phyloP scores from a whole-genome alignment of 2,888 invertebrate genomes.

The Agriopis marginaria region DNA sequence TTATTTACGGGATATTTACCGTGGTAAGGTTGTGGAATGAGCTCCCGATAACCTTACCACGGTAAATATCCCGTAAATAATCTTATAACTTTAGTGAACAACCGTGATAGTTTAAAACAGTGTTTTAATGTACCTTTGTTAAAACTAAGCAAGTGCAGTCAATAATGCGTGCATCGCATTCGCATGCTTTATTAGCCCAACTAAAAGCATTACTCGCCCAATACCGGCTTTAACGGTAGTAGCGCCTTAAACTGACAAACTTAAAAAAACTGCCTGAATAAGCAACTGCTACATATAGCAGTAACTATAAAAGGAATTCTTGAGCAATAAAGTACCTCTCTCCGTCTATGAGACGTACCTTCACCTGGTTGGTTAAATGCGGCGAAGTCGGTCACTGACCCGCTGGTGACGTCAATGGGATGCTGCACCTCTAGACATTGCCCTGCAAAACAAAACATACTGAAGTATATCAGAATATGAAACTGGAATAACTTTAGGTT shows the following conservation, averaged over 20 bases:
- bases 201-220: not conserved
- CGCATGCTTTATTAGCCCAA: not conserved
- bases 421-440: slow-evolving; percentile 55
- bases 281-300: not conserved
- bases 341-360: slow-evolving; percentile 40
- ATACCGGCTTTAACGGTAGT: not conserved
- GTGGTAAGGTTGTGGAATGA: too few relatives aligned
- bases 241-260: not conserved
- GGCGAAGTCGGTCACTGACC: slow-evolving; percentile 59
- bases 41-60: too few relatives aligned
- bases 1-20: too few relatives aligned
- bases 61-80: too few relatives aligned
- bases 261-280: not conserved
- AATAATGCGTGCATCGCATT: not conserved
- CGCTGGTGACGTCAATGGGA: slow-evolving; percentile 65
- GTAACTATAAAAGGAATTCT: slow-evolving; percentile 30
- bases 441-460: slow-evolving; percentile 42
- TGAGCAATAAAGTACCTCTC: slow-evolving; percentile 36
- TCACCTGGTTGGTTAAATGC: slow-evolving; percentile 51
- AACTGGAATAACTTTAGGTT: slow-evolving; percentile 44
- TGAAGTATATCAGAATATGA: slow-evolving; percentile 41
- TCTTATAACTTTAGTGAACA: too few relatives aligned
- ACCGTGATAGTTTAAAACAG: too few relatives aligned
- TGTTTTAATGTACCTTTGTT: not conserved
- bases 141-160: not conserved